A percentile compares a stretch with the other conserved stretches of the same genome.
phyloP scores from a whole-genome alignment of 1,140 invertebrate genomes.

The Drosophila burlai region DNA sequence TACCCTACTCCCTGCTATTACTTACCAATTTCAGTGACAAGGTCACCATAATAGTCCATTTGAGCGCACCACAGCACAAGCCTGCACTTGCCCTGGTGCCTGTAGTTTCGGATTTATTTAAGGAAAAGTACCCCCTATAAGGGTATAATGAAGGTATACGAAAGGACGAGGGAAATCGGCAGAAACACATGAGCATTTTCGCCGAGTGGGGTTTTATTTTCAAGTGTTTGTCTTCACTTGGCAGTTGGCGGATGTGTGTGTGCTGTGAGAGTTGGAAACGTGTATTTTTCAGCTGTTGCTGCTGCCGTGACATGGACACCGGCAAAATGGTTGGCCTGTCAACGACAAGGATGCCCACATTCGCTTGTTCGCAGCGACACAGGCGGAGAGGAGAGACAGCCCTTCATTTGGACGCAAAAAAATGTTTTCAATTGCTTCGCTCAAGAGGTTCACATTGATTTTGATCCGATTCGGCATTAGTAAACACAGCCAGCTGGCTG shows the following conservation, averaged over 20 bases:
- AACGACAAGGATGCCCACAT: slow-evolving; percentile 46
- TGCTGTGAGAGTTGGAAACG: slow-evolving; percentile 40
- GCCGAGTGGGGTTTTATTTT: slow-evolving; percentile 68
- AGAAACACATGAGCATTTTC: slow-evolving; percentile 34
- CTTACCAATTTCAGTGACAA: slow-evolving; percentile 5
- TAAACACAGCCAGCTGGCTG: slow-evolving; percentile 2
- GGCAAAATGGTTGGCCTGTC: slow-evolving; percentile 58
- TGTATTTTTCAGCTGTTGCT: slow-evolving; percentile 66
- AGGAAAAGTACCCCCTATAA: too few species aligned
- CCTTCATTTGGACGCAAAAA: slow-evolving; percentile 20
- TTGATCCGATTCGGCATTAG: slow-evolving; percentile 21
- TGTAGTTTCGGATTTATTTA: background rate
- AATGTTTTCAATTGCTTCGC: slow-evolving; percentile 32
- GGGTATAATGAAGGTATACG: background rate
- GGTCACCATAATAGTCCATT: background rate
- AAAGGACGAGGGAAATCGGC: background rate
- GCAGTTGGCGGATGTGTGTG: slow-evolving; percentile 6
- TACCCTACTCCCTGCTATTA: background rate
- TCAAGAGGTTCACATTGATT: slow-evolving; percentile 37
- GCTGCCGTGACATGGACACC: slow-evolving; percentile 50
- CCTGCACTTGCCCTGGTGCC: background rate
- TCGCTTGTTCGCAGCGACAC: slow-evolving; percentile 28
- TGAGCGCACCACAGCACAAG: background rate
- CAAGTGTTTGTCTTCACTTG: slow-evolving; percentile 60
- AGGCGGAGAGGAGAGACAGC: too few species aligned